Evolutionary conservation across 1,140 invertebrate genomes (phyloP).

Genomic region (Vollenhovia emeryi): DNA sequence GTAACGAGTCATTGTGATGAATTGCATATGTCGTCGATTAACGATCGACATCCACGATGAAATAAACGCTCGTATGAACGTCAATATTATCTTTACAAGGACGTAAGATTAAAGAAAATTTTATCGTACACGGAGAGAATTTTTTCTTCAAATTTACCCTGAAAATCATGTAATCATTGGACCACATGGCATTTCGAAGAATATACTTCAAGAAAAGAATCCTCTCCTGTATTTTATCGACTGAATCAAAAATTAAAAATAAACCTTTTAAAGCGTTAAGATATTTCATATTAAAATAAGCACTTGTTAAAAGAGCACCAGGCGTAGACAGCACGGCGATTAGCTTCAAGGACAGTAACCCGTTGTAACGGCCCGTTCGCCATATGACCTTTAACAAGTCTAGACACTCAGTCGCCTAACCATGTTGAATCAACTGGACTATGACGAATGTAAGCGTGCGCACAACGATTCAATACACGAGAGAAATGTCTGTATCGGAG

Average conservation of each 20-base stretch:
- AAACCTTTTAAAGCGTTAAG: background rate
- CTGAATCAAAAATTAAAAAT: background rate
- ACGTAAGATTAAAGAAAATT: background rate
- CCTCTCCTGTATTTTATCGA: background rate
- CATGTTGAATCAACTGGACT: constrained; percentile 10
- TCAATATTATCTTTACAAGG: background rate
- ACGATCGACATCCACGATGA: background rate
- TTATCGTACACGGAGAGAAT: no score
- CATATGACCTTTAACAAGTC: constrained; percentile 44
- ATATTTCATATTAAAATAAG: background rate
- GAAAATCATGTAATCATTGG: no score
- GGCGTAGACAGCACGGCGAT: constrained; percentile 15
- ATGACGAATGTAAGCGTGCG: constrained; percentile 19
- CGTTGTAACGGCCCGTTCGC: constrained; percentile 26
- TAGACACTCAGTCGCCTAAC: constrained; percentile 44
- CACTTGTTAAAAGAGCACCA: background rate
- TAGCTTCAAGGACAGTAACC: constrained; percentile 35
- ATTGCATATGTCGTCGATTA: background rate
- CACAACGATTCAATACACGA: constrained; percentile 7
- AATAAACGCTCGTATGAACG: background rate
- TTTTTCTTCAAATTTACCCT: no score
- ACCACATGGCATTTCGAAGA: no score
- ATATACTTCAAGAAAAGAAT: no score
- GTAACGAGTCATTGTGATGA: constrained; percentile 3
- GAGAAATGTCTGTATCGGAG: background rate